These are phyloP conservation scores for Crioceris asparagi DNA, from an alignment of 2,888 invertebrate species.

Conservation along the genomic window DNA sequence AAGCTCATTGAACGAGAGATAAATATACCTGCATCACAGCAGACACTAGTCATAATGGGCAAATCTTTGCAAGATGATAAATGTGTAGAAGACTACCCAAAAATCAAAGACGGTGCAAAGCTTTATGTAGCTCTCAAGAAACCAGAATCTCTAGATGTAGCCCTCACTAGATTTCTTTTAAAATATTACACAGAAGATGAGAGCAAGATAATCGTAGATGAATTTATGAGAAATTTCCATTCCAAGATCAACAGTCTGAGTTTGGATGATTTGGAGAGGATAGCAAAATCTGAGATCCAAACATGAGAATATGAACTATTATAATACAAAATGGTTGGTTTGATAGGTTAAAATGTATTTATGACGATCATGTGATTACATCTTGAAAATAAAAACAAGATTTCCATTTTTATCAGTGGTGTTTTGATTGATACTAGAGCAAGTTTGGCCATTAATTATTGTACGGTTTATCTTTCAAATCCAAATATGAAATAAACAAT, in stretches of 20 bases:
- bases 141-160: conserved; percentile 49
- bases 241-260: conserved; percentile 34
- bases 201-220: conserved; percentile 48
- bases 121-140: conserved; percentile 62
- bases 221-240: conserved; percentile 43
- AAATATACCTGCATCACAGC: conserved; percentile 56
- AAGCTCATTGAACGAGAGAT: conserved; percentile 51
- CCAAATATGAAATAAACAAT: too few species aligned
- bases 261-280: conserved; percentile 37
- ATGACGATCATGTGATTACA: too few species aligned
- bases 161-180: conserved; percentile 47
- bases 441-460: too few species aligned
- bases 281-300: conserved; percentile 32
- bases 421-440: too few species aligned
- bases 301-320: too few species aligned
- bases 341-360: too few species aligned
- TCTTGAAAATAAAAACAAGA: too few species aligned
- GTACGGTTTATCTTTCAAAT: too few species aligned
- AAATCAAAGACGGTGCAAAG: conserved; percentile 65
- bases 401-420: too few species aligned
- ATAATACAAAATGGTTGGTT: too few species aligned
- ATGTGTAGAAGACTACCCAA: conserved; percentile 55
- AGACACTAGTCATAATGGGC: conserved; percentile 61
- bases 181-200: conserved; percentile 54
- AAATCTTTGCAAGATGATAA: conserved; percentile 63